These are phyloP conservation scores for Seira ritae DNA, from an alignment of 2,888 invertebrate species.

Conservation along the genomic window DNA sequence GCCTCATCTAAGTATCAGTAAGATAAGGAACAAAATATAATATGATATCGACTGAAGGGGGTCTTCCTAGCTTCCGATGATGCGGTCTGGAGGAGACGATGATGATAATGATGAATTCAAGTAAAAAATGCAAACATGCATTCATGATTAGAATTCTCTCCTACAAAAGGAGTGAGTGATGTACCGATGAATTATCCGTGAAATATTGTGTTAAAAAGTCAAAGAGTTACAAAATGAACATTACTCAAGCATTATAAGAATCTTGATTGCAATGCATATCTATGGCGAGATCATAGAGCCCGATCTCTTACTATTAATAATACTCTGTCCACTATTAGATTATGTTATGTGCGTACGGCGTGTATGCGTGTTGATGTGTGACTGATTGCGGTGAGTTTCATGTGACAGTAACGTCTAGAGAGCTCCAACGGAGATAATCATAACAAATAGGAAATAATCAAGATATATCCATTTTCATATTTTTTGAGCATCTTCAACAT, in stretches of 20 bases:
- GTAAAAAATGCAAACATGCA: background rate
- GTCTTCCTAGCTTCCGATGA: constrained; percentile 6
- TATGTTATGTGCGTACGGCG: background rate
- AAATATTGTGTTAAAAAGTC: constrained; percentile 23
- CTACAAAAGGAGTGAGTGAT: background rate
- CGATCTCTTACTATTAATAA: background rate
- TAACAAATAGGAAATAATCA: constrained; percentile 64
- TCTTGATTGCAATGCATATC: background rate
- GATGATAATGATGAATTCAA: background rate
- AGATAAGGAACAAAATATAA: background rate
- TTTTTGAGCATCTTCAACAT: background rate
- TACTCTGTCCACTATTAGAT: background rate
- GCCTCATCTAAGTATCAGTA: background rate
- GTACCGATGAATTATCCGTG: constrained; percentile 15
- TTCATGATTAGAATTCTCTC: background rate
- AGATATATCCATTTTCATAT: constrained; percentile 46
- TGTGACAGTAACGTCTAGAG: constrained; percentile 20
- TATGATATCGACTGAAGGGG: background rate
- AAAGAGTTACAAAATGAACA: constrained; percentile 7
- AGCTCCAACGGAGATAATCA: constrained; percentile 55
- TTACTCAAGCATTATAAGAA: constrained; percentile 5
- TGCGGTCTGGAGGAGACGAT: background rate
- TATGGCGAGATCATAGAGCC: background rate
- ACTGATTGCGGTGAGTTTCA: constrained; percentile 47
- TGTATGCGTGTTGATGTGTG: constrained; percentile 47